Conservation (phyloP, 2,888 invertebrate species). For the Erebia ligea region DNA sequence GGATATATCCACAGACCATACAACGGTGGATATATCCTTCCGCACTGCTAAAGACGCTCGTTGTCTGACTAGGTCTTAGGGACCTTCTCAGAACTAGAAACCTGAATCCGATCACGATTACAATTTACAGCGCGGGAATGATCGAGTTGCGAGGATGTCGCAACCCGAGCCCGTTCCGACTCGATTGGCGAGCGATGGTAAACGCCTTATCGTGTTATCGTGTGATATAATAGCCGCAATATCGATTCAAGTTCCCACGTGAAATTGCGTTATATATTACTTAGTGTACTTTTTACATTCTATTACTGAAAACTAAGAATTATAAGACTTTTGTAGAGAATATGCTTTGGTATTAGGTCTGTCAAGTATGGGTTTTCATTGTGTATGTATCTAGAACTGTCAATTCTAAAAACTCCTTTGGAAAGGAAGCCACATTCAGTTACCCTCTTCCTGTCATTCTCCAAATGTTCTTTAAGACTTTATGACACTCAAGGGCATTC, state of each 20-base stretch:
- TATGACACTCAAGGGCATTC: too few relatives aligned
- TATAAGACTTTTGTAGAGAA: neutral
- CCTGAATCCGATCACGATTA: constrained; percentile 27
- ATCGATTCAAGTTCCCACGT: constrained; percentile 18
- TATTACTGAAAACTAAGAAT: neutral
- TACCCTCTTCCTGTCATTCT: too few relatives aligned
- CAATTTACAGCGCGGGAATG: constrained; percentile 14
- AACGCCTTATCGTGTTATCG: constrained; percentile 16
- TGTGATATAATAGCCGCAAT: constrained; percentile 25
- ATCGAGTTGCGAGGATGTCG: constrained; percentile 27
- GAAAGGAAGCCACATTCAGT: too few relatives aligned
- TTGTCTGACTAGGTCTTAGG: neutral
- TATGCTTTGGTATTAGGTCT: too few relatives aligned
- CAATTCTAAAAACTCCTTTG: too few relatives aligned
- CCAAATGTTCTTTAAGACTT: too few relatives aligned
- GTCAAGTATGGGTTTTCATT: too few relatives aligned
- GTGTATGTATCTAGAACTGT: too few relatives aligned
- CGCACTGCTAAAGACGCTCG: neutral
- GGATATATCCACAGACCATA: neutral
- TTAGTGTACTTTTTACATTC: neutral
- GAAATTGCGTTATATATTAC: constrained; percentile 8
- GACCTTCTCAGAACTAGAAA: constrained; percentile 25
- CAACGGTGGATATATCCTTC: neutral
- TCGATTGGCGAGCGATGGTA: constrained; percentile 26
- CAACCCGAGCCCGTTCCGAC: constrained; percentile 33